Evolutionary conservation across 1,140 invertebrate species (phyloP), one percentile per base, ranked within the genome.

Genomic region (Tribolium castaneum): DNA sequence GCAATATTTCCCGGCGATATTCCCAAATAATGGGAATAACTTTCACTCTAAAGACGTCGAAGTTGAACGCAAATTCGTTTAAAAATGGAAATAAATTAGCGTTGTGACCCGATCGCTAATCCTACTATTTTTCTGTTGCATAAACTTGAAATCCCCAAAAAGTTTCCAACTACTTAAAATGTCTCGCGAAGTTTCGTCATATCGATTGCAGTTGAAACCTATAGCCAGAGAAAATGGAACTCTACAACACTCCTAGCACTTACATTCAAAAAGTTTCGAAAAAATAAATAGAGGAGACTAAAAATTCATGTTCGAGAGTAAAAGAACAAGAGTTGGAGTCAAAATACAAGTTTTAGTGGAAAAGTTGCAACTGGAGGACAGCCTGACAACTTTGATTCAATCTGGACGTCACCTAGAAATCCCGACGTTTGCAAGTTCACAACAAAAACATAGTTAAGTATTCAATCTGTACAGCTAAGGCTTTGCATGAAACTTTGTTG

Each of bases 141-240:
- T 30, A 66, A 66, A 12, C 59, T 35, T 30, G n/a, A 66, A 66
- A 59, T 35, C 25, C 13, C 30, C 13, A 3, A 66, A 66, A 66
- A 66, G 9, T 66, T 66, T 35, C 5, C 22, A 66, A 35, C 25
- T 66, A 35, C 59, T 66, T 66, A 66, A 66, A 66, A 66, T 35
- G 30, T 66, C 25, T 66, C 30, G 7, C 19, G 30, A 35, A 66
- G 59, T 66, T 66, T 34, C 25, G 5, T 66, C 59, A 66, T 66
- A 66, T 66, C 59, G 59, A 66, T 66, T 66, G 30, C 59, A 66
- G 59, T 35, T 66, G 30, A 66, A 66, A 66, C 30, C 59, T 12
- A 66, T 66, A 34, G 25, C 59, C n/a, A 35, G 34, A 9, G 30
- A 66, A 66, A 66, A 66, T 66, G 30, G 59, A 66, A 66, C 12